Evolutionary conservation across 2,888 invertebrate genomes (phyloP), one percentile per base, ranked within the genome.

Genomic region (Conops quadrifasciatus): DNA sequence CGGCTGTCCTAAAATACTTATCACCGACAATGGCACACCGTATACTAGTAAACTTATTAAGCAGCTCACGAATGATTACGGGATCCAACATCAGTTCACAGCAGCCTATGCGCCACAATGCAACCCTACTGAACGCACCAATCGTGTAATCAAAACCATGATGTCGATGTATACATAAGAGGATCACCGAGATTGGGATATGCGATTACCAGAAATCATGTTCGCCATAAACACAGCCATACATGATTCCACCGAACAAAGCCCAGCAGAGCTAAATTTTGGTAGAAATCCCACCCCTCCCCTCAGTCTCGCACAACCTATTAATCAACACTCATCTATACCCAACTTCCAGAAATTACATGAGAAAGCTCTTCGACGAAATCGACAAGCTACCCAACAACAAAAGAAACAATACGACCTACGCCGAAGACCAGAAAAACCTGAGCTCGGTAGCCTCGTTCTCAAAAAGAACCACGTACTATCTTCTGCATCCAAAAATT

Each of bases 1-100:
- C 15, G 63, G 63, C 21, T 63, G 63, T 28, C 45, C 47, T 2
- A 26, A 63, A 19, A 21, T 24, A n/a, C 15, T 63, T 13, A 63
- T 63, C 24, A 47, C 45, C 1, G 63, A 63, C 47, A 62, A 16
- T n/a, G n/a, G n/a, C n/a, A n/a, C n/a, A n/a, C 24, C 11, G 1
- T 45, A 47, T 19, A 63, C 47, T 13, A 60, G 60, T 28, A 7
- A 2, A 16, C 30, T 36, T 13, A 36, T 60, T 5, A 30, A 63
- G n/a, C 2, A 63, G 21, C 26, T 63, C 9, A 13, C 26, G 13
- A 15, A 21, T 5, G n/a, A 45, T 4, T 47, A 24, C 11, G 47
- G 24, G 1, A 47, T 63, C 4, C 45, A 13, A 45, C 47, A 63
- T 24, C 30, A 43, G 36, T 26, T 63, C 2, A 63, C 63, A 0